Base-by-base conservation (phyloP, 2,113 vertebrate genomes). In the Pelodiscus sinensis region DNA sequence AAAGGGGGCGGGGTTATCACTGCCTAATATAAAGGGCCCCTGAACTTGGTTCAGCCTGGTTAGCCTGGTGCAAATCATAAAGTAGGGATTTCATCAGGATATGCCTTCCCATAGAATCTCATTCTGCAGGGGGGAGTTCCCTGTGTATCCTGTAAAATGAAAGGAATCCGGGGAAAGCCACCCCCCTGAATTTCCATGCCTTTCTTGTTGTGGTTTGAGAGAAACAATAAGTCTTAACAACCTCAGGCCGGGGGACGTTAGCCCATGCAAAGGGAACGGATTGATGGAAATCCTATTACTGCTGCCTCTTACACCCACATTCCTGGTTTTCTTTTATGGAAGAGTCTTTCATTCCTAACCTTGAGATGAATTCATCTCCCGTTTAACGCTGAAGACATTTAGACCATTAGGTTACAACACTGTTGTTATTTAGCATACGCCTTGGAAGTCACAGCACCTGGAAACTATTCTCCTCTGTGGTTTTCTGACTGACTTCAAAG, bases 391-490 rank as follows among this genome's bases (percentile, higher is more conserved):
- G 93, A 94, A 96, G 93, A 97, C 96, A 90, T 93, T 96, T 96
- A 94, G 94, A 93, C 90, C 79, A 90, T 96, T 95, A 96, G 88
- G 82, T 92, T 90, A 90, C 95, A 95, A 77, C 58, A 81, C 81
- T 29, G 88, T 96, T 96, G 94, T 96, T 96, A 93, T 96, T 96
- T 92, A 86, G 89, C 89, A 93, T 96, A 96, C 52, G 85, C 94
- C 91, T 93, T 90, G 90, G 89, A 96, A 95, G 95, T 92, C 95
- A 65, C 25, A 86, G 84, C 0, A 90, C 77, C 95, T 97, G 96
- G 95, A 97, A 97, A 95, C 81, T 95, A 97, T 97, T 95, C 86
- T 82, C n/a, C 91, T 84, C 85, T 96, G 94, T 93, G 93, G 95
- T 95, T 97, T 97, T 93, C 94, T 94, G 92, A 86, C 95, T 92